These are phyloP conservation scores for Aleiodes testaceus DNA, from an alignment of 2,888 invertebrate genomes.

Conservation along the genomic window DNA sequence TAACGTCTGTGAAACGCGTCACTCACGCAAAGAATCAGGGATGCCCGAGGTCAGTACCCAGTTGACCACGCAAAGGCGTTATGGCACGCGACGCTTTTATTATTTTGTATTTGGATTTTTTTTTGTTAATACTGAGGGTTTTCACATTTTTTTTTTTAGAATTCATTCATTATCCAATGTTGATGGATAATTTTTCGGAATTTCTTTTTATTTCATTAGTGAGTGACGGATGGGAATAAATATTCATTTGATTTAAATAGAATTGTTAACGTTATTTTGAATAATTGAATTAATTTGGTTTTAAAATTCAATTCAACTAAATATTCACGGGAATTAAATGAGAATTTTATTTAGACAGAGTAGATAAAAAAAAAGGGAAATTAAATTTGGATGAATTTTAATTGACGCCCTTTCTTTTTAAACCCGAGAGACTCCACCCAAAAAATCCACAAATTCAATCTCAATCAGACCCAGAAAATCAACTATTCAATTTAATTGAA, in stretches of 20 bases:
- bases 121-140: background rate
- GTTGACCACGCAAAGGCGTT: slow-evolving; percentile 52
- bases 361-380: background rate
- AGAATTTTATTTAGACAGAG: slow-evolving; percentile 17
- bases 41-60: slow-evolving; percentile 55
- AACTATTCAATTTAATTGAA: too few species aligned
- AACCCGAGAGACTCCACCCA: background rate
- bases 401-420: background rate
- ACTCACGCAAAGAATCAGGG: slow-evolving; percentile 50
- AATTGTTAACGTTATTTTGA: slow-evolving; percentile 10
- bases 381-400: slow-evolving; percentile 27
- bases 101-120: background rate
- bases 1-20: background rate
- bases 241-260: slow-evolving; percentile 4
- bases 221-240: background rate
- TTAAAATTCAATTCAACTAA: slow-evolving; percentile 26
- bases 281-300: slow-evolving; percentile 21
- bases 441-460: background rate
- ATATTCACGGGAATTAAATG: slow-evolving; percentile 27
- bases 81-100: slow-evolving; percentile 48
- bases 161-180: too few species aligned
- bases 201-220: background rate
- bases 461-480: too few species aligned
- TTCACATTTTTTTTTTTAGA: too few species aligned
- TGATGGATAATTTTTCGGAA: background rate